Percentiles rank a stretch among this genome's conserved stretches.
Conservation (phyloP, 92 coral and sea anemone species). For the Umimayanthus kanabou region DNA sequence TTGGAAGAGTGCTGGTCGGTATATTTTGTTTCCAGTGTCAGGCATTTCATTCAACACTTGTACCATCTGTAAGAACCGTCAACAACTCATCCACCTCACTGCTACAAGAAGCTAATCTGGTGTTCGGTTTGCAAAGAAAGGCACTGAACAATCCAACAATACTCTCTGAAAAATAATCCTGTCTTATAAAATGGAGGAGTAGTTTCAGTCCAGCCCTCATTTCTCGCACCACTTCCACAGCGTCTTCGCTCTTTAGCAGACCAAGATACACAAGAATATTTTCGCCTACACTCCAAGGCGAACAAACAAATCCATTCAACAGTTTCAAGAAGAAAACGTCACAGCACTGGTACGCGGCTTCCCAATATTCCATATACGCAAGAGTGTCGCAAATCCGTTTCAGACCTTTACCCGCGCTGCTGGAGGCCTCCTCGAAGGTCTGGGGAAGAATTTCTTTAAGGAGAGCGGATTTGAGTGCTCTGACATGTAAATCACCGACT, state of each 20-base stretch:
- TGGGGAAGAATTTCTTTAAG: slow-evolving; percentile 64
- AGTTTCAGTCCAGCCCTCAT: slow-evolving; percentile 51
- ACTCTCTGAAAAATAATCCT: slow-evolving; percentile 48
- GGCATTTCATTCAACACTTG: not conserved
- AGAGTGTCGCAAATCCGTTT: slow-evolving; percentile 76
- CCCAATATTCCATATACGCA: slow-evolving; percentile 64
- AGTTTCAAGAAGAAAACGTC: slow-evolving; percentile 44
- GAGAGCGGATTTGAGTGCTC: slow-evolving; percentile 68
- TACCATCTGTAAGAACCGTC: not conserved
- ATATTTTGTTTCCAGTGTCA: not conserved
- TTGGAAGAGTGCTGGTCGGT: not conserved
- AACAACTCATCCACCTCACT: slow-evolving; percentile 32
- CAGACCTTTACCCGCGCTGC: slow-evolving; percentile 63
- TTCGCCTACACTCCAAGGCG: slow-evolving; percentile 52
- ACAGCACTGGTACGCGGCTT: slow-evolving; percentile 53
- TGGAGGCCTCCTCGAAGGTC: slow-evolving; percentile 51
- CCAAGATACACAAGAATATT: slow-evolving; percentile 68
- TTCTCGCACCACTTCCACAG: slow-evolving; percentile 58
- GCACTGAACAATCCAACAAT: slow-evolving; percentile 44
- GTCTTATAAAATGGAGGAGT: slow-evolving; percentile 46
- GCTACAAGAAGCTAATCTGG: slow-evolving; percentile 26
- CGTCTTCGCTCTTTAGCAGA: slow-evolving; percentile 66
- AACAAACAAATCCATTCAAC: slow-evolving; percentile 36
- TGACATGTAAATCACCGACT: slow-evolving; percentile 41
- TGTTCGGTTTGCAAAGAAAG: slow-evolving; percentile 61